phyloP scores from a whole-genome alignment of 1,140 invertebrate genomes.

The Drosophila guanche region DNA sequence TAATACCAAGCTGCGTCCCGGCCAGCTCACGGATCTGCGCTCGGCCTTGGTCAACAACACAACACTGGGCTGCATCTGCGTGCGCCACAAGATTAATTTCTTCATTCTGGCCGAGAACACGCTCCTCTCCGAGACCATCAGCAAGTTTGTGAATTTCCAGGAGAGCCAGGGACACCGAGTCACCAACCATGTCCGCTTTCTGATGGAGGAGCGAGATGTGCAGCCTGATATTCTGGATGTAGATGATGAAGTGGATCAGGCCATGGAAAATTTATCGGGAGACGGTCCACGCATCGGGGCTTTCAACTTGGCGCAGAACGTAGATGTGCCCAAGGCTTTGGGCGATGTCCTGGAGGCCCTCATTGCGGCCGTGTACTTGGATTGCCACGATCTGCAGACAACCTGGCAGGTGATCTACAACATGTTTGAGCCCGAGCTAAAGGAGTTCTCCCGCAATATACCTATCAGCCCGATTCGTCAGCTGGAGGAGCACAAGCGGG shows the following conservation, averaged over 20 bases:
- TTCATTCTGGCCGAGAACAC: slow-evolving; percentile 88
- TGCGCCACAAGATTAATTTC: slow-evolving; percentile 92
- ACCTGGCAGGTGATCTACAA: slow-evolving; percentile 93
- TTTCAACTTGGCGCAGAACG: slow-evolving; percentile 86
- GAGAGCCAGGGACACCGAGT: slow-evolving; percentile 88
- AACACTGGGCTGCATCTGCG: slow-evolving; percentile 94
- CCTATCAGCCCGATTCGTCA: slow-evolving; percentile 95
- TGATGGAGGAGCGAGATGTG: slow-evolving; percentile 88
- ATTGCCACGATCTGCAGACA: slow-evolving; percentile 90
- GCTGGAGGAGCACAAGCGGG: slow-evolving; percentile 89
- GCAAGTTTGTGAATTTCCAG: slow-evolving; percentile 92
- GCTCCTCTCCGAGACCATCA: slow-evolving; percentile 88
- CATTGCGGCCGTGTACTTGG: slow-evolving; percentile 95
- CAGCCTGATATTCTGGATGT: slow-evolving; percentile 17
- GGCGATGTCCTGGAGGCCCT: slow-evolving; percentile 97
- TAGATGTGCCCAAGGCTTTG: slow-evolving; percentile 96
- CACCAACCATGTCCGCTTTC: slow-evolving; percentile 86
- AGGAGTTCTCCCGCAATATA: slow-evolving; percentile 90
- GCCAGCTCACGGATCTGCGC: slow-evolving; percentile 94
- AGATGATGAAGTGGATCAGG: slow-evolving; percentile 60
- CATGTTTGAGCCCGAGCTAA: slow-evolving; percentile 90
- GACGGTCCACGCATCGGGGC: slow-evolving; percentile 7
- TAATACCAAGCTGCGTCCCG: slow-evolving; percentile 88
- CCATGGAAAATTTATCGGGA: neutral
- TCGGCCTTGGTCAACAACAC: slow-evolving; percentile 98